Conservation (phyloP, 2,888 invertebrate genomes). For the Andrena bicolor region DNA sequence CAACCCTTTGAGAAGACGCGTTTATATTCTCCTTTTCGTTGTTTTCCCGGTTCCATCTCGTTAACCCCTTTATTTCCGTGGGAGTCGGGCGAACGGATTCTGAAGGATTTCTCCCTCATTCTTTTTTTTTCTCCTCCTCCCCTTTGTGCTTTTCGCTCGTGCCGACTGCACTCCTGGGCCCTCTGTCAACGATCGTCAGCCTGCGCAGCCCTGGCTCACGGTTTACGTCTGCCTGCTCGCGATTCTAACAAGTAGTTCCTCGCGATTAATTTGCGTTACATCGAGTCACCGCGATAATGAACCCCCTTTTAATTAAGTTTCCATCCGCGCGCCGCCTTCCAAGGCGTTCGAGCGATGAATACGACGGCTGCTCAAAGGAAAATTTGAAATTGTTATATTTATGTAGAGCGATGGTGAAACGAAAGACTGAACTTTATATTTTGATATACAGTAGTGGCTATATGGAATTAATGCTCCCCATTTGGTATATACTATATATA, state of each 20-base stretch:
- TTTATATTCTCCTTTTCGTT: slow-evolving; percentile 68
- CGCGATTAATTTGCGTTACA: slow-evolving; percentile 53
- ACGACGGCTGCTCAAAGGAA: slow-evolving; percentile 16
- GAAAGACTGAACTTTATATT: not conserved
- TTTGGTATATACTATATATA: no score
- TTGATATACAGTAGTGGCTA: not conserved
- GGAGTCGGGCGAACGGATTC: slow-evolving; percentile 63
- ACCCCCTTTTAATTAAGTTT: slow-evolving; percentile 45
- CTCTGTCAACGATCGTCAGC: slow-evolving; percentile 56
- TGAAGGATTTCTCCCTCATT: slow-evolving; percentile 55
- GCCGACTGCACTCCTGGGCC: slow-evolving; percentile 44
- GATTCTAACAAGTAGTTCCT: slow-evolving; percentile 43
- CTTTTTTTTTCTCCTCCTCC: slow-evolving; percentile 22
- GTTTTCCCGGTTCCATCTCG: slow-evolving; percentile 72
- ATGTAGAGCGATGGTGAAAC: not conserved
- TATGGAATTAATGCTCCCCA: not conserved
- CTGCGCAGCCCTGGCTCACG: not conserved
- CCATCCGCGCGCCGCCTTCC: not conserved
- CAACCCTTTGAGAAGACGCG: slow-evolving; percentile 71
- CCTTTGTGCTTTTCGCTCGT: slow-evolving; percentile 62
- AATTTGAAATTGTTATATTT: not conserved
- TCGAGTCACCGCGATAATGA: slow-evolving; percentile 44
- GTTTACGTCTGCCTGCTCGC: slow-evolving; percentile 36
- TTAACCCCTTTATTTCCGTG: slow-evolving; percentile 70
- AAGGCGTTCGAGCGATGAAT: slow-evolving; percentile 27